A percentile compares a stretch with the other conserved stretches of the same genome.
Conservation (phyloP, 1,140 invertebrate genomes). For the Drosophila serrata region DNA sequence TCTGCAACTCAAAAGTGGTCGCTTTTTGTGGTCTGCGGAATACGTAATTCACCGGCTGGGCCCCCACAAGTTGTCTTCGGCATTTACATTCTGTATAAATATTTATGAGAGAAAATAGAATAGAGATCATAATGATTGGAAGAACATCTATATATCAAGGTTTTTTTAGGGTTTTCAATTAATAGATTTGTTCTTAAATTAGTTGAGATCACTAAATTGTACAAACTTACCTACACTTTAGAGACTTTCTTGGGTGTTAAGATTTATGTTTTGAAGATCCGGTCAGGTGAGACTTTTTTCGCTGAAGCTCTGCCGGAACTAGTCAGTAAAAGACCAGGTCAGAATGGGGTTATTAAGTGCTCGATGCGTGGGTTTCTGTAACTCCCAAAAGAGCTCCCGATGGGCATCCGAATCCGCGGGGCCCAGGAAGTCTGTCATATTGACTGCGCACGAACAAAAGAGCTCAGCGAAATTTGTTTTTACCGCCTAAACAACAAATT, state of each 20-base stretch:
- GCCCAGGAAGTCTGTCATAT: conserved; percentile 68
- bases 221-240: too few species aligned
- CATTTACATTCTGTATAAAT: conserved; percentile 74
- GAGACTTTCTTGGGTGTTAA: too few species aligned
- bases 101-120: conserved; percentile 74
- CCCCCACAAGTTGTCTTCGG: conserved; percentile 63
- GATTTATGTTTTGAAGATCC: not conserved
- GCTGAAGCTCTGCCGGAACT: conserved; percentile 31
- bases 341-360: conserved; percentile 36
- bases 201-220: too few species aligned
- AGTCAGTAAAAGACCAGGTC: conserved; percentile 20
- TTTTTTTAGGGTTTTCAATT: too few species aligned
- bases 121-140: too few species aligned
- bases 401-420: conserved; percentile 33
- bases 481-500: conserved; percentile 70
- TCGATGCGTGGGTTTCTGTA: conserved; percentile 30
- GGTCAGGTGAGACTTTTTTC: conserved; percentile 19
- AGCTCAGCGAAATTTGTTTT: conserved; percentile 60
- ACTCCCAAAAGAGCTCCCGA: conserved; percentile 7
- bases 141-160: too few species aligned
- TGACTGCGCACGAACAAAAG: conserved; percentile 78
- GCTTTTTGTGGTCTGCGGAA: conserved; percentile 60
- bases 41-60: conserved; percentile 66
- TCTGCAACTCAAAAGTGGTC: conserved; percentile 32
- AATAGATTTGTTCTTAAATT: too few species aligned